phyloP scores from a whole-genome alignment of 2,113 vertebrate genomes.

The Columba livia region DNA sequence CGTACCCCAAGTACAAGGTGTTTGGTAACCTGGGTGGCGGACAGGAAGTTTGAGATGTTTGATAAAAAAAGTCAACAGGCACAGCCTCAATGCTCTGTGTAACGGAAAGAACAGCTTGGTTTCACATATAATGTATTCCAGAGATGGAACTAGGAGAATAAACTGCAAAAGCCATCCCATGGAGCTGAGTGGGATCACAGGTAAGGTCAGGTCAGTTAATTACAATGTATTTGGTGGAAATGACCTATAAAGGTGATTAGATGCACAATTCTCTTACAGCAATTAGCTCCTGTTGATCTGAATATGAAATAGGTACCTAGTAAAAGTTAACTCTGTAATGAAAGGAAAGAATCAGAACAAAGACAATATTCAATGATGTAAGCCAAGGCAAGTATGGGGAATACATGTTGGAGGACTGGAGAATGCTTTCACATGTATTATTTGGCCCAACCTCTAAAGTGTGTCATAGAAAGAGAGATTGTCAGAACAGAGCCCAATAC shows the following conservation, averaged over 20 bases:
- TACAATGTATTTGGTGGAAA: not conserved
- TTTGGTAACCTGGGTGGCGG: not conserved
- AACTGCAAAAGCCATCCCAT: not conserved
- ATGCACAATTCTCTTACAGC: not conserved
- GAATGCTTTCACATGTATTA: not conserved
- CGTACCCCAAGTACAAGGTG: accelerated
- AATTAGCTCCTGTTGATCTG: conserved; percentile 1
- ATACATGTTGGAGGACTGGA: not conserved
- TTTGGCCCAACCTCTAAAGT: not conserved
- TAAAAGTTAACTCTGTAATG: not conserved
- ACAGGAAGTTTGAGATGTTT: not conserved
- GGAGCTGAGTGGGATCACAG: not conserved
- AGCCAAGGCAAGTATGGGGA: not conserved
- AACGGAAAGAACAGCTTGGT: not conserved
- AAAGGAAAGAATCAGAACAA: not conserved
- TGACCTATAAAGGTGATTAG: not conserved
- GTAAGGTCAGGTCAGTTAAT: conserved; percentile 13
- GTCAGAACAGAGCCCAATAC: not conserved
- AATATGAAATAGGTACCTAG: not conserved
- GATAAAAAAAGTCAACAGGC: not conserved
- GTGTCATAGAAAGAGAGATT: not conserved
- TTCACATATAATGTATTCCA: not conserved
- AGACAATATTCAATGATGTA: not conserved
- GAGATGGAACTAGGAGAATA: not conserved
- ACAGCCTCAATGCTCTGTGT: not conserved